These are phyloP conservation scores for Labeo rohita DNA, from an alignment of 2,113 vertebrate genomes.

Conservation along the genomic window DNA sequence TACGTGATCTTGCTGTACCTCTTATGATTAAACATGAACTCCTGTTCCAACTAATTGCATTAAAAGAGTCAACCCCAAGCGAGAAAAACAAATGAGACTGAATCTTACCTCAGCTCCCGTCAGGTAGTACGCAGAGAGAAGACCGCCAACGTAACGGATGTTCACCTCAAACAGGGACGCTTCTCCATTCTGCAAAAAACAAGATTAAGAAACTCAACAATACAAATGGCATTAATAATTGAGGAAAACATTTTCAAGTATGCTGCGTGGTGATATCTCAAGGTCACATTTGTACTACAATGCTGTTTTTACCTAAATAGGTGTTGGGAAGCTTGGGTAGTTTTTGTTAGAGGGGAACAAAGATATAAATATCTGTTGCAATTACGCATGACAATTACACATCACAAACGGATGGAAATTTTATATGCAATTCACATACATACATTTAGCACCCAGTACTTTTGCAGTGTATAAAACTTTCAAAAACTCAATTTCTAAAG, in stretches of 20 bases:
- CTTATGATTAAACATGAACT: neutral
- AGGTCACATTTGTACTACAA: neutral
- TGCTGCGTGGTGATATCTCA: neutral
- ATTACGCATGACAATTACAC: neutral
- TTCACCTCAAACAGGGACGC: constrained; percentile 98
- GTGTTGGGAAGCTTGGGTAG: neutral
- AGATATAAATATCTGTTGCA: neutral
- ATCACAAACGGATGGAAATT: neutral
- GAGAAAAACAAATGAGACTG: constrained; percentile 31
- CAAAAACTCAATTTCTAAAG: neutral
- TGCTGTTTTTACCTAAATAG: neutral
- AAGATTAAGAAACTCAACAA: neutral
- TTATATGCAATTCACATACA: neutral
- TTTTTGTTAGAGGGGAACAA: neutral
- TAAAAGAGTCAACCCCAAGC: neutral
- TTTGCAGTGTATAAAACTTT: neutral
- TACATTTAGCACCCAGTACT: neutral
- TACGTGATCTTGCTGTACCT: neutral
- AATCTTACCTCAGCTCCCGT: constrained; percentile 90
- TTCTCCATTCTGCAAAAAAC: constrained; percentile 86
- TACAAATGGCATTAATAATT: neutral
- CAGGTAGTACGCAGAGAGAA: constrained; percentile 89
- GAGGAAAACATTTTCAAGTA: neutral
- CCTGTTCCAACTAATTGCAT: neutral
- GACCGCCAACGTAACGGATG: constrained; percentile 94